Evolutionary conservation across 2,888 invertebrate species (phyloP).

Genomic region (Geotrupes spiniger): DNA sequence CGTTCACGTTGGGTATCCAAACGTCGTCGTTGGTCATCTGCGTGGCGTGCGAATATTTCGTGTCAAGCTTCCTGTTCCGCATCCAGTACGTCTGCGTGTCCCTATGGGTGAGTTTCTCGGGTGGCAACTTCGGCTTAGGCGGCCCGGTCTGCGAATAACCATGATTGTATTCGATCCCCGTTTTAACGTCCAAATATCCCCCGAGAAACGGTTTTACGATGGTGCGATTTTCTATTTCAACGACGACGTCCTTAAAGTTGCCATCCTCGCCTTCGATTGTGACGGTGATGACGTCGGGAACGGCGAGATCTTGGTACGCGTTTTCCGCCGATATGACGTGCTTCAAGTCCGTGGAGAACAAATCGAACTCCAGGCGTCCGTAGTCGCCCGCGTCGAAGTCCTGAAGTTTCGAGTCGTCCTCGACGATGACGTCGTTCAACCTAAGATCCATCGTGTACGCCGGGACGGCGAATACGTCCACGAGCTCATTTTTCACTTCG

Average conservation of each 20-base stretch:
- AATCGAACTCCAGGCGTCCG: conserved; percentile 34
- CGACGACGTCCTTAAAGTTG: conserved; percentile 52
- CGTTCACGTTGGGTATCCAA: conserved; percentile 62
- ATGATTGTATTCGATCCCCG: conserved; percentile 72
- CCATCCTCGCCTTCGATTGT: conserved; percentile 50
- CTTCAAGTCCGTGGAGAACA: conserved; percentile 33
- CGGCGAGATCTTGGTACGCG: conserved; percentile 38
- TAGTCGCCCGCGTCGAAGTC: conserved; percentile 36
- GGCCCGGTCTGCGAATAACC: conserved; percentile 81
- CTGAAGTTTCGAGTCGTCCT: conserved; percentile 33
- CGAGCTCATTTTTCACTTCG: conserved; percentile 61
- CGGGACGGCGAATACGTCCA: conserved; percentile 57
- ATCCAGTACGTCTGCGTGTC: conserved; percentile 64
- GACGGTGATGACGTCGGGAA: conserved; percentile 59
- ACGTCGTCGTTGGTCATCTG: conserved; percentile 60
- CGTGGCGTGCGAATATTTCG: conserved; percentile 57
- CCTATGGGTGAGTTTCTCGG: conserved; percentile 55
- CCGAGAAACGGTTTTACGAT: conserved; percentile 77
- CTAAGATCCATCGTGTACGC: conserved; percentile 53
- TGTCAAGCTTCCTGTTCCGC: conserved; percentile 56
- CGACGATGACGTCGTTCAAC: conserved; percentile 48
- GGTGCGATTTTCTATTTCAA: conserved; percentile 58
- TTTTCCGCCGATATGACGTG: conserved; percentile 39
- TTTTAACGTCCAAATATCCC: conserved; percentile 72
- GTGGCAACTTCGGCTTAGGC: conserved; percentile 53